These are phyloP conservation scores for Heteronetta atricapilla DNA, from an alignment of 2,113 vertebrate species.

Conservation along the genomic window DNA sequence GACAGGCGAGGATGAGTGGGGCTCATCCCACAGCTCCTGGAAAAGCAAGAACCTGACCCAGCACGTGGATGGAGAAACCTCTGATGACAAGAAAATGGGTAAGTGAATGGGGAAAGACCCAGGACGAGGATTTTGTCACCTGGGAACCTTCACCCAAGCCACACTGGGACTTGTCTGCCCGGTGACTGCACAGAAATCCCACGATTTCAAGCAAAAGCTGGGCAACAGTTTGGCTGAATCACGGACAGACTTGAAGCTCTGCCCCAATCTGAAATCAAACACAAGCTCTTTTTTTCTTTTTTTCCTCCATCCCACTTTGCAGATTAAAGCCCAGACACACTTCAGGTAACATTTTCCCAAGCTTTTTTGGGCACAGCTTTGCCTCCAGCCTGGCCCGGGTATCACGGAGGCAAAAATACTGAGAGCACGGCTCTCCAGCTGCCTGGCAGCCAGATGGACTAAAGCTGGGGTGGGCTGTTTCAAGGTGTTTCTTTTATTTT, in stretches of 20 bases:
- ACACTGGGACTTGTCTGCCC: not conserved
- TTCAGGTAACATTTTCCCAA: not conserved
- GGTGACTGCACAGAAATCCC: not conserved
- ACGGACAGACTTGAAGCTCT: not conserved
- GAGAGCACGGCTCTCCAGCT: fast-evolving
- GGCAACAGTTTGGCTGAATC: not conserved
- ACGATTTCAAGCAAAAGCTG: not conserved
- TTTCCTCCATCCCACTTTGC: not conserved
- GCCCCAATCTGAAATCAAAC: not conserved
- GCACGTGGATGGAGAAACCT: not conserved
- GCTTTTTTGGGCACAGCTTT: not conserved
- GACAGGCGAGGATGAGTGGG: no score
- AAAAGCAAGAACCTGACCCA: not conserved
- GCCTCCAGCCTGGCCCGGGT: not conserved
- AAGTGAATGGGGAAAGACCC: fast-evolving
- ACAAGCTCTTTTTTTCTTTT: not conserved
- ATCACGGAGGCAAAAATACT: no score
- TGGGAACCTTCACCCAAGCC: not conserved
- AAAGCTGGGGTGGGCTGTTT: not conserved
- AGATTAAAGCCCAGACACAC: not conserved
- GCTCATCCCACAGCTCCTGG: not conserved
- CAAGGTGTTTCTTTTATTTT: not conserved
- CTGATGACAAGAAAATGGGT: not conserved
- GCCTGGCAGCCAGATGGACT: not conserved
- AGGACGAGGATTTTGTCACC: not conserved